Percentiles rank a stretch among this genome's conserved stretches.
Evolutionary conservation across 2,113 vertebrate species (phyloP).

Genomic region (Bubalus kerabau): DNA sequence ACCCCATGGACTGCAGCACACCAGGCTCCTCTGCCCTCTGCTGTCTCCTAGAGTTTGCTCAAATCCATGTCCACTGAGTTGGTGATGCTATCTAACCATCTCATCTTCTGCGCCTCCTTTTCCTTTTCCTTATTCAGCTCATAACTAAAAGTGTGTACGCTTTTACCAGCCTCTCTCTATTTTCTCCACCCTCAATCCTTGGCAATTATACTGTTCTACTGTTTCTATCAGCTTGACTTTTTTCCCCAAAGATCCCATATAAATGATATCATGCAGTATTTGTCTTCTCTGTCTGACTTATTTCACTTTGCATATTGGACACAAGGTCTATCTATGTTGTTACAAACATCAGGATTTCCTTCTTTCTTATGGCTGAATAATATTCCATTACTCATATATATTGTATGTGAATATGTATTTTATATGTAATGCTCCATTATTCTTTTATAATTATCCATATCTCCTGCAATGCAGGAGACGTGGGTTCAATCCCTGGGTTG

Average conservation of each 20-base stretch:
- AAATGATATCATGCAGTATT: background rate
- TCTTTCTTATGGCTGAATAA: background rate
- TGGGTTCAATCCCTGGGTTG: background rate
- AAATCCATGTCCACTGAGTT: background rate
- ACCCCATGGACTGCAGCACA: background rate
- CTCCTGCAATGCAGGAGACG: background rate
- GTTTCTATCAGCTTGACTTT: background rate
- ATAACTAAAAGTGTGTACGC: background rate
- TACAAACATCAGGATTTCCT: background rate
- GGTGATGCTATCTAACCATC: background rate
- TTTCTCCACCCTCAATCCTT: too few relatives aligned
- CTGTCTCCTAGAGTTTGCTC: background rate
- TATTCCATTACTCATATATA: background rate
- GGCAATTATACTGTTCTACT: background rate
- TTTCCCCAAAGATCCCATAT: background rate
- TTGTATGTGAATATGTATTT: background rate
- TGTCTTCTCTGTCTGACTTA: background rate
- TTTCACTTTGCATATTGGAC: background rate
- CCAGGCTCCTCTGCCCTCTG: background rate
- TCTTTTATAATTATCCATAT: background rate
- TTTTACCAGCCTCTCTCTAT: background rate
- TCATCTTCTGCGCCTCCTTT: background rate
- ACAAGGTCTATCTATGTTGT: background rate
- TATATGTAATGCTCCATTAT: background rate
- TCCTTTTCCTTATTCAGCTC: background rate